phyloP scores from a whole-genome alignment of 2,888 invertebrate genomes.

The Synanthedon myopaeformis region DNA sequence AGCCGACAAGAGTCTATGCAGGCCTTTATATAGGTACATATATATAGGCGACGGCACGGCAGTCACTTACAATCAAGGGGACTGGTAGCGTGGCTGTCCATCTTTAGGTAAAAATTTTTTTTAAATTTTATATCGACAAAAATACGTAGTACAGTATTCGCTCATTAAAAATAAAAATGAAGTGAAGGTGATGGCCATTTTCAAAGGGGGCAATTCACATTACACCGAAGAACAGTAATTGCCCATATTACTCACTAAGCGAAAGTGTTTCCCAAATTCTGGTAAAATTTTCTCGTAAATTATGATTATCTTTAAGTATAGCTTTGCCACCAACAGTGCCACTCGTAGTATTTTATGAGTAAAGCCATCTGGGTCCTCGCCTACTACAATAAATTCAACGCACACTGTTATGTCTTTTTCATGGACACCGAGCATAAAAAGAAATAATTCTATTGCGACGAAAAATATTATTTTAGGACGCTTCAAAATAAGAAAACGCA shows the following conservation, averaged over 20 bases:
- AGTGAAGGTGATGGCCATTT: background rate
- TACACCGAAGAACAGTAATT: constrained; percentile 40
- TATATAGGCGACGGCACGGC: no score
- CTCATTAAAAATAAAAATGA: no score
- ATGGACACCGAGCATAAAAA: constrained; percentile 54
- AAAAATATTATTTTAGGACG: constrained; percentile 36
- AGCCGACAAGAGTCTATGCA: no score
- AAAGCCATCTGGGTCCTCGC: constrained; percentile 64
- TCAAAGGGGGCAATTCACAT: constrained; percentile 30
- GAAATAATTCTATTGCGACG: constrained; percentile 50
- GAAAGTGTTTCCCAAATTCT: constrained; percentile 46
- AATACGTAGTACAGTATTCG: no score
- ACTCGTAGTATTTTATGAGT: constrained; percentile 66
- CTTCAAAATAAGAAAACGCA: no score
- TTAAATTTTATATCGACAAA: no score
- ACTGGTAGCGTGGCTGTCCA: no score
- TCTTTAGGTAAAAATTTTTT: no score
- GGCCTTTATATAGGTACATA: no score
- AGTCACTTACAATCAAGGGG: no score
- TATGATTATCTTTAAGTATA: constrained; percentile 67
- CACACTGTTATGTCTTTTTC: constrained; percentile 63
- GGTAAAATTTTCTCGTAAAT: constrained; percentile 57
- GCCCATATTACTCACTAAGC: constrained; percentile 40
- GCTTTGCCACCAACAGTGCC: constrained; percentile 48
- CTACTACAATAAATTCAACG: constrained; percentile 63